Conservation (phyloP, 2,797 vertebrate species). For the Malacoctenus gilli region DNA sequence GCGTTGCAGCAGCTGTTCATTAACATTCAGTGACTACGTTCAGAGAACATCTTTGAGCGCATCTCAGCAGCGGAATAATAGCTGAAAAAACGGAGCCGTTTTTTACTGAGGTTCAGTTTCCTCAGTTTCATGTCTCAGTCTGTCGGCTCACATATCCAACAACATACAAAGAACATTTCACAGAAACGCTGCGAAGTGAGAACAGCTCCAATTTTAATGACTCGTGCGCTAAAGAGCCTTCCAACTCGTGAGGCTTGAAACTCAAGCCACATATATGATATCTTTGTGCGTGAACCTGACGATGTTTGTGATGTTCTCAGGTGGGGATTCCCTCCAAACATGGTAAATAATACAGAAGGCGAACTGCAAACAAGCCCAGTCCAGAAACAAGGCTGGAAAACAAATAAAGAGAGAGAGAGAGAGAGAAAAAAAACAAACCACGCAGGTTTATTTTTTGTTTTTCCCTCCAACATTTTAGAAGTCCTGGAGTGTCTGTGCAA, state of each 20-base stretch:
- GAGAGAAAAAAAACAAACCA: too few species aligned
- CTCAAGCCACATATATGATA: background rate
- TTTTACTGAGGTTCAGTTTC: too few species aligned
- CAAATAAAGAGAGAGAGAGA: background rate
- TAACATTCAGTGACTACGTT: too few species aligned
- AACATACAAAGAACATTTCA: background rate
- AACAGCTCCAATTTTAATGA: slow-evolving; percentile 6
- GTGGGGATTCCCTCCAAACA: background rate
- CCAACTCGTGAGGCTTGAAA: background rate
- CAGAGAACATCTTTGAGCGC: too few species aligned
- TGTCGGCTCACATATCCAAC: background rate
- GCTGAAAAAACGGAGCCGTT: too few species aligned
- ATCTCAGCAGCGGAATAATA: too few species aligned
- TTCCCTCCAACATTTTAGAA: slow-evolving; percentile 17
- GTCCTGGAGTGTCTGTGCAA: slow-evolving; percentile 5
- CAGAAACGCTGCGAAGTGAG: background rate
- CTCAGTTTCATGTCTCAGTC: too few species aligned
- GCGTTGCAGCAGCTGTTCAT: too few species aligned
- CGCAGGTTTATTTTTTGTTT: background rate
- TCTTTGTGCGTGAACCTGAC: background rate
- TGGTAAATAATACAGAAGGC: slow-evolving; percentile 20
- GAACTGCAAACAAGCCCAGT: background rate
- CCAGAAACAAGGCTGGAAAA: background rate
- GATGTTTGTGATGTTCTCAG: slow-evolving; percentile 3
- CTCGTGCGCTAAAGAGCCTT: background rate